phyloP scores from a whole-genome alignment of 2,113 vertebrate genomes.

The Felis catus region F.catus_Fca126_mat1.0 CM031411.1:111823001-111823500 shows the following conservation, averaged over 20 bases:
- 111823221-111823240: slow-evolving; percentile 50
- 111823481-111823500: not conserved
- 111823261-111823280: slow-evolving; percentile 78
- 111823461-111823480: not conserved
- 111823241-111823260: slow-evolving; percentile 91
- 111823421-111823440: not conserved
- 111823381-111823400: not conserved
- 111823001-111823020: not conserved
- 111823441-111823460: not conserved
- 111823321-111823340: slow-evolving; percentile 93
- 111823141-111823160: slow-evolving; percentile 86
- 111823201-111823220: not conserved
- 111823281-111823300: slow-evolving; percentile 81
- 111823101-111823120: slow-evolving; percentile 93
- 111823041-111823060: slow-evolving; percentile 77
- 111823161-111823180: slow-evolving; percentile 32
- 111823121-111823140: slow-evolving; percentile 92
- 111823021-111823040: not conserved
- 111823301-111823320: slow-evolving; percentile 90
- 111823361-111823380: slow-evolving; percentile 13
- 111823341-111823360: slow-evolving; percentile 86
- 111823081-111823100: slow-evolving; percentile 94
- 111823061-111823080: slow-evolving; percentile 90
- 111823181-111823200: not conserved
- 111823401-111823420: not conserved